Percentiles rank a stretch among this genome's conserved stretches.
These are phyloP conservation scores for Nysson spinosus DNA, from an alignment of 2,888 invertebrate genomes.

Conservation along the genomic window DNA sequence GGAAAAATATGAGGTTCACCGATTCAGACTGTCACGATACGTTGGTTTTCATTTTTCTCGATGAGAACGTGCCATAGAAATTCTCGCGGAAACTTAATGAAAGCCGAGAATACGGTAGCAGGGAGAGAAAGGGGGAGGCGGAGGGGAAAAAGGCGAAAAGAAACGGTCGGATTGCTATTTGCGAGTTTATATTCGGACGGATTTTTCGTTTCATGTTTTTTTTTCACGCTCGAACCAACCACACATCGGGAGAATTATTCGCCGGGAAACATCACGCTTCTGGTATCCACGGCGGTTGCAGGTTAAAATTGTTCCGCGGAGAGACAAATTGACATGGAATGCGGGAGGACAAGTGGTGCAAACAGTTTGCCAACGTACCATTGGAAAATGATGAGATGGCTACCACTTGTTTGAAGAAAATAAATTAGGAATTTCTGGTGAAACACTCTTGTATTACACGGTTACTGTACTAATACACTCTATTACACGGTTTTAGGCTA, in stretches of 20 bases:
- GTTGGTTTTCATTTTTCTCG: conserved; percentile 3
- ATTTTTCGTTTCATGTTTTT: conserved; percentile 2
- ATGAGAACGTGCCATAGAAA: not conserved
- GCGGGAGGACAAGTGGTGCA: not conserved
- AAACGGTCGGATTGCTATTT: conserved; percentile 15
- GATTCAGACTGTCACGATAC: conserved; percentile 5
- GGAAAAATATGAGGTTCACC: conserved; percentile 3
- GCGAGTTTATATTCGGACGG: conserved; percentile 12
- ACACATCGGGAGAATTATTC: not conserved
- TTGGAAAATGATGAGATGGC: not conserved
- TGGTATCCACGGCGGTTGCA: not conserved
- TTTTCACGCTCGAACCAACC: not conserved
- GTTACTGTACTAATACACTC: too few relatives aligned
- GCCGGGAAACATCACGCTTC: not conserved
- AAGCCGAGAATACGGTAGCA: not conserved
- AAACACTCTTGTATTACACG: too few relatives aligned
- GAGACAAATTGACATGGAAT: conserved; percentile 4
- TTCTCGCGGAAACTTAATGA: conserved; percentile 13
- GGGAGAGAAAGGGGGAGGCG: conserved; percentile 3
- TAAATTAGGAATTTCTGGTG: not conserved
- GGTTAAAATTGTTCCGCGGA: not conserved
- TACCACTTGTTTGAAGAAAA: not conserved
- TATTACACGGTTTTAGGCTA: too few relatives aligned
- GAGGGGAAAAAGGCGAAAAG: conserved; percentile 6
- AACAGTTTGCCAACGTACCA: not conserved